Conservation (phyloP, 30 jellyfish, hydroid and myxozoan species). For the Sanderia malayensis region DNA sequence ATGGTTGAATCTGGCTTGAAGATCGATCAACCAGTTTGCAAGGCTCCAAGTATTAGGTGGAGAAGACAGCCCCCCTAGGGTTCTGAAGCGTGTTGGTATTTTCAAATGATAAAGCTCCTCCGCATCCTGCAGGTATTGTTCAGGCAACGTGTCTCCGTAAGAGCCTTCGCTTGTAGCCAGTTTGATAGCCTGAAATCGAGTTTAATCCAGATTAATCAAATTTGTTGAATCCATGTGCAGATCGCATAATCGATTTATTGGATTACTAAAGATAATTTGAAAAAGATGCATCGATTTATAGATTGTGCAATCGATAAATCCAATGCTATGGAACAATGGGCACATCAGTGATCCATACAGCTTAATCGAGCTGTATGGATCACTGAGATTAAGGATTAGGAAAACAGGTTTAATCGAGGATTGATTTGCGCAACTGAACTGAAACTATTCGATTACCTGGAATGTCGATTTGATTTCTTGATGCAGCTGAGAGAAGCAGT, state of each 20-base stretch:
- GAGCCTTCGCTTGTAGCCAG: slow-evolving; percentile 58
- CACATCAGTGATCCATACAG: too few species aligned
- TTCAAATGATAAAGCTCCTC: slow-evolving; percentile 65
- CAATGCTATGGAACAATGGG: too few species aligned
- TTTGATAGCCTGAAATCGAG: slow-evolving; percentile 35
- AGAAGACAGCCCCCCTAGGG: slow-evolving; percentile 62
- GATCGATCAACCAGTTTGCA: slow-evolving; percentile 61
- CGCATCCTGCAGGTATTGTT: slow-evolving; percentile 49
- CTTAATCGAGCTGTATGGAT: too few species aligned
- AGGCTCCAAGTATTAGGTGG: slow-evolving; percentile 76
- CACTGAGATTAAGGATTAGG: too few species aligned
- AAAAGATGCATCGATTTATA: too few species aligned
- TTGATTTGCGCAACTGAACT: too few species aligned
- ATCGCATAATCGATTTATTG: too few species aligned
- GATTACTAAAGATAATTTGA: too few species aligned
- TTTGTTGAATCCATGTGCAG: too few species aligned
- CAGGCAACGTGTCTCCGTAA: slow-evolving; percentile 56
- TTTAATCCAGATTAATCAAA: neutral
- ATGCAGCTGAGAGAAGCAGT: slow-evolving; percentile 52
- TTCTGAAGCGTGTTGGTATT: slow-evolving; percentile 59
- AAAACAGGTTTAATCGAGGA: too few species aligned
- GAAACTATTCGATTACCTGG: slow-evolving; percentile 60
- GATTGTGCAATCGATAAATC: too few species aligned
- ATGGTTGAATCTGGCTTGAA: slow-evolving; percentile 63
- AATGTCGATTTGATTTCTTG: slow-evolving; percentile 56